These are phyloP conservation scores for Condylostylus longicornis DNA, from an alignment of 1,140 invertebrate genomes.

Conservation along the genomic window DNA sequence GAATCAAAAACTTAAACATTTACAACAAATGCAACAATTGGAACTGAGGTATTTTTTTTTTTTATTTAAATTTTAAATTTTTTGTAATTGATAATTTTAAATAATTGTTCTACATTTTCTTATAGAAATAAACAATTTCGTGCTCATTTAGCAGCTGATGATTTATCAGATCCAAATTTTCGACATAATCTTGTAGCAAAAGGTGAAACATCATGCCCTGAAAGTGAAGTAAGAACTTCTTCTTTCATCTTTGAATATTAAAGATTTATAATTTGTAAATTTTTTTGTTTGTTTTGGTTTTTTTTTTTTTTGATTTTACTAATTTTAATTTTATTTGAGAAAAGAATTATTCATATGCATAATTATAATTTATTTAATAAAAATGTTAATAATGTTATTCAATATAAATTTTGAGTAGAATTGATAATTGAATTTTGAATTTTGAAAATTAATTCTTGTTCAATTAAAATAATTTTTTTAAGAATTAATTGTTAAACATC, in stretches of 20 bases:
- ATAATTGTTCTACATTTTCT: constrained; percentile 11
- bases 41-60: constrained; percentile 42
- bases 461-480: too few species aligned
- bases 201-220: constrained; percentile 19
- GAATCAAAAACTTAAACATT: constrained; percentile 60
- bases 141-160: constrained; percentile 53
- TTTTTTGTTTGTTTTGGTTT: neutral
- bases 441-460: too few species aligned
- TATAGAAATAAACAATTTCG: constrained; percentile 57
- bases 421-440: too few species aligned
- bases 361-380: neutral
- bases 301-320: neutral
- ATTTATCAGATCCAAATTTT: constrained; percentile 31
- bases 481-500: too few species aligned
- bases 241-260: neutral
- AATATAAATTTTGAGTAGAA: neutral
- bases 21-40: constrained; percentile 54
- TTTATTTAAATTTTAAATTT: constrained; percentile 3
- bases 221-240: constrained; percentile 25
- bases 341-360: neutral
- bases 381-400: neutral
- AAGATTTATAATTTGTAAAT: neutral
- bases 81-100: neutral
- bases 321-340: neutral
- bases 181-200: constrained; percentile 20